Evolutionary conservation across 2,888 invertebrate genomes (phyloP), one percentile per base, ranked within the genome.

Genomic region (Arge pagana): DNA sequence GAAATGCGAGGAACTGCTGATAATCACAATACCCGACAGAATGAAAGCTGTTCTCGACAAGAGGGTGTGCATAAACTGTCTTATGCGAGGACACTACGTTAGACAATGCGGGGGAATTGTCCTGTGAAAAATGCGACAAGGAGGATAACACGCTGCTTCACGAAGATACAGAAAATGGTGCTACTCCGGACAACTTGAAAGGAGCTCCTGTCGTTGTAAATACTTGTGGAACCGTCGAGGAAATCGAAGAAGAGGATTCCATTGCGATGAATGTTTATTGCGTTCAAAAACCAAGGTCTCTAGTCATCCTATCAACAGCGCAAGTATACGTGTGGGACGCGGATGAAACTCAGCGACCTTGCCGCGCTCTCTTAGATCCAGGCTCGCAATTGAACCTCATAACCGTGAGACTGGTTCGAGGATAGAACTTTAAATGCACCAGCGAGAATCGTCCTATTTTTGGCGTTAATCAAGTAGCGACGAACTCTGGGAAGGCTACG

Each of bases 81-180:
- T 55, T 1, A 37, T 30, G 19, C 33, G 50, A 26, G 48, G 48
- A 3, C 50, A 53, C 8, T 42, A 31, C 13, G 31, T 23, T 6
- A n/a, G 2, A 21, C 11, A 10, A 3, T 51, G 50, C 37, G 50
- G 18, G 28, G 5, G 21, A 8, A 50, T n/a, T 50, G 3, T 8
- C 45, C 4, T 56, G 56, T 35, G 41, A 43, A 16, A 35, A 24
- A 33, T 53, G 50, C 16, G 8, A 7, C 3, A 50, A 41, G 11
- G 3, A n/a, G 3, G 21, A 53, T 16, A 55, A 59, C 23, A 50
- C 50, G 15, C 36, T 59, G 19, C 42, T 59, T 8, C 59, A 57
- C 43, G 3, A 19, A 21, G 45, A 45, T 13, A n/a, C 11, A n/a
- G 51, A 49, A n/a, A n/a, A n/a, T n/a, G n/a, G n/a, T n/a, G 6